Evolutionary conservation across 2,113 vertebrate genomes (phyloP), one percentile per base, ranked within the genome.

Genomic region (Petromus typicus): DNA sequence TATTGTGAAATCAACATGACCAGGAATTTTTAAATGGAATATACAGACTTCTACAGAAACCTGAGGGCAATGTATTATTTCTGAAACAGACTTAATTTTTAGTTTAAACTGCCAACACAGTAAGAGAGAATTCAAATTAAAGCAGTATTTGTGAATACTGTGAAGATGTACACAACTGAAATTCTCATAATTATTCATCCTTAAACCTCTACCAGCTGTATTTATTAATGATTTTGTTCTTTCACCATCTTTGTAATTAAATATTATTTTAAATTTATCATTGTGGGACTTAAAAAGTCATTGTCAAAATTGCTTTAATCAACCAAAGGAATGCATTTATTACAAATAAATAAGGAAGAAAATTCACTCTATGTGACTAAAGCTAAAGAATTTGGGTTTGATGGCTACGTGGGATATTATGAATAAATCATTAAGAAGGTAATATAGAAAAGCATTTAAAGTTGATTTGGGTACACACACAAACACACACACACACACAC

Each of bases 1-100:
- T 95, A 90, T 97, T 96, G 34, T 90, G 88, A 94, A 94, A 75
- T 97, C 79, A 93, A 78, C 85, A 89, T 83, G 66, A 94, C 82
- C 92, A 0, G 81, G 32, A 73, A 83, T 92, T 95, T n/a, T 30
- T 63, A 94, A 95, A 86, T 7, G 82, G 18, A 91, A 89, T 16
- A 56, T 56, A 88, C 7, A 25, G 12, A 78, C 9, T 66, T 94
- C 82, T 80, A 95, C 0, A 86, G 61, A 92, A 95, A 92, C n/a
- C 7, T 71, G 6, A 7, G 25, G 22, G 92, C 25, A 56, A 73
- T 3, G 0, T 59, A 51, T 69, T 51, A 37, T 90, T 92, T 93
- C 82, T 30, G 34, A 92, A 95, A 79, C 37, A 92, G 18, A 40
- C 10, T n/a, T 57, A 64, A 63, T 66, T 16, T 45, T 57, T 18